These are phyloP conservation scores for Pseudococcus jackbeardsleyi DNA, from an alignment of 2,888 invertebrate genomes.

Conservation along the genomic window DNA sequence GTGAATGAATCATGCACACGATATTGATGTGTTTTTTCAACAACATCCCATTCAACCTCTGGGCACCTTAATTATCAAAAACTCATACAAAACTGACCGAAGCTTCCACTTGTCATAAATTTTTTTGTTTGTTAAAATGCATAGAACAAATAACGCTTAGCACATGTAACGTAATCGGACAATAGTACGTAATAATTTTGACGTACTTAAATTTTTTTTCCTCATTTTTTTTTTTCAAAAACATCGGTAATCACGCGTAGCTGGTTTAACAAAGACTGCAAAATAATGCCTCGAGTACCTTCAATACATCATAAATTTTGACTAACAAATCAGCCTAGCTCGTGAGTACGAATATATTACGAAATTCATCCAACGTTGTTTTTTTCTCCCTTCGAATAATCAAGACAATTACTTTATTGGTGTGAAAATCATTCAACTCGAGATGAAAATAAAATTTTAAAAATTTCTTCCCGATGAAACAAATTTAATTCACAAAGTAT, in stretches of 20 bases:
- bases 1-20: background rate
- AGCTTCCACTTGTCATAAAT: background rate
- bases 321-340: background rate
- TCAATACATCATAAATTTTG: background rate
- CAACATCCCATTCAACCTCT: background rate
- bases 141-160: background rate
- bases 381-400: background rate
- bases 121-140: slow-evolving; percentile 5
- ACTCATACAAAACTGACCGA: background rate
- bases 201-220: background rate
- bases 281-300: slow-evolving; percentile 9
- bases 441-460: background rate
- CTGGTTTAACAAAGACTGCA: background rate
- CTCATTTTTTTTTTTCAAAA: background rate
- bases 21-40: background rate
- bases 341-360: slow-evolving; percentile 21
- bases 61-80: background rate
- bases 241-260: background rate
- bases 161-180: background rate
- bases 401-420: background rate
- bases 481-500: background rate
- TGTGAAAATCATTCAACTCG: background rate
- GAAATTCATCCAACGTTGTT: background rate
- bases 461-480: background rate
- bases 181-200: slow-evolving; percentile 17